These are phyloP conservation scores for Anthoptus insignis DNA, from an alignment of 2,888 invertebrate species.

Conservation along the genomic window DNA sequence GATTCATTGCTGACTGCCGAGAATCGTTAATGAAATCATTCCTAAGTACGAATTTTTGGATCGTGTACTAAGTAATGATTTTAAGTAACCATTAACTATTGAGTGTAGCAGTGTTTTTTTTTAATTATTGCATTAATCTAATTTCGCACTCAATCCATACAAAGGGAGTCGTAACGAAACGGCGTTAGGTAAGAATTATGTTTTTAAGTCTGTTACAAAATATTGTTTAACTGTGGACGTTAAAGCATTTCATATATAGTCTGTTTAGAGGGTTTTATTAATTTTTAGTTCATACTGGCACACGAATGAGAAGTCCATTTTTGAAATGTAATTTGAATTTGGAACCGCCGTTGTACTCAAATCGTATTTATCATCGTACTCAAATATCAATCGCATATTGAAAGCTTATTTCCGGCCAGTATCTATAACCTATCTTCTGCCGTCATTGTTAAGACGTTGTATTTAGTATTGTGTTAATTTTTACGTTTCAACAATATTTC, in stretches of 20 bases:
- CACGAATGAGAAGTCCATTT: no score
- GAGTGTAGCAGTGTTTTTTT: no score
- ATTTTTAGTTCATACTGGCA: neutral
- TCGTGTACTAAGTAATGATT: no score
- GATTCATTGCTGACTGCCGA: no score
- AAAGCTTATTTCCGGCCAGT: neutral
- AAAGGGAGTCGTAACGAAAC: neutral
- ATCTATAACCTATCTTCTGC: neutral
- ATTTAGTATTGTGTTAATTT: no score
- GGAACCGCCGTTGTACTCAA: neutral
- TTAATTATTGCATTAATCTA: no score
- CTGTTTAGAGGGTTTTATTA: neutral
- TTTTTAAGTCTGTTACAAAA: neutral
- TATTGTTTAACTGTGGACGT: slow-evolving; percentile 7
- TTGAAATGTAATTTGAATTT: neutral
- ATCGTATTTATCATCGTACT: no score
- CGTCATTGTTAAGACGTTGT: neutral
- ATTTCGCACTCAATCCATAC: neutral
- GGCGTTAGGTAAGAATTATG: neutral
- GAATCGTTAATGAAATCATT: no score
- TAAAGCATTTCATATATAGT: neutral
- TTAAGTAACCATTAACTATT: no score
- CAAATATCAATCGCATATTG: no score
- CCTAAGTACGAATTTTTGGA: no score
- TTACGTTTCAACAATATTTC: no score